Base-by-base conservation (phyloP, 2,888 invertebrate species). In the Stomorhina lunata region DNA sequence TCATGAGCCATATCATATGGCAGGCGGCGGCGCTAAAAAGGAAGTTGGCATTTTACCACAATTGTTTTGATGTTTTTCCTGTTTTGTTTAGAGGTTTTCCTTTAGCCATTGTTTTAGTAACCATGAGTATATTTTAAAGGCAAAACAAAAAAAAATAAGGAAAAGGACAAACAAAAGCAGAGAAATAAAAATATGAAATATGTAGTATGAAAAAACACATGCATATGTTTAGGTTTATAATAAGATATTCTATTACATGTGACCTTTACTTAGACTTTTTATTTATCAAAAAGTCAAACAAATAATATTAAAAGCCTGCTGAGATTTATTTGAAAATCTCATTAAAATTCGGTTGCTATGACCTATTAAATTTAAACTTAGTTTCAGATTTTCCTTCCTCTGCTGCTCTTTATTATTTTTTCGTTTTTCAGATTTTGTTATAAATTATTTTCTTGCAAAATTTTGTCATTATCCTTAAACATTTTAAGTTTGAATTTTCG, bases 1-100 rank as follows among this genome's bases (percentile, higher is more conserved):
- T 68, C 50, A 80, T 63, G 79, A 72, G 65, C 37, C 72, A 29
- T 78, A 79, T 66, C 72, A 72, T 55, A 72, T 79, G 71, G 65
- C 29, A 65, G 71, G 65, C 29, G 71, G 72, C 68, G 7, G 25
- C 45, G 34, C 48, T 43, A 29, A 57, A 40, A 65, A 65, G 79
- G 79, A 79, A 72, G 79, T 79, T 72, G 76, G 57, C 22, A 72
- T 57, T 79, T 66, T 66, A 72, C 79, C 79, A 66, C 72, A 72
- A 79, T 65, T 79, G 77, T 69, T 78, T 66, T 76, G 66, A 17
- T 48, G 32, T 75, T 34, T 65, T 65, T 63, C 17, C 65, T 65
- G 53, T 65, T 75, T 43, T 55, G 63, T 45, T 55, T 65, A 57
- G 71, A 57, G 43, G 57, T 45, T 71, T 57, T 45, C 45, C 55